Conservation (phyloP, 1,140 invertebrate genomes). For the Drosophila orosa region DNA sequence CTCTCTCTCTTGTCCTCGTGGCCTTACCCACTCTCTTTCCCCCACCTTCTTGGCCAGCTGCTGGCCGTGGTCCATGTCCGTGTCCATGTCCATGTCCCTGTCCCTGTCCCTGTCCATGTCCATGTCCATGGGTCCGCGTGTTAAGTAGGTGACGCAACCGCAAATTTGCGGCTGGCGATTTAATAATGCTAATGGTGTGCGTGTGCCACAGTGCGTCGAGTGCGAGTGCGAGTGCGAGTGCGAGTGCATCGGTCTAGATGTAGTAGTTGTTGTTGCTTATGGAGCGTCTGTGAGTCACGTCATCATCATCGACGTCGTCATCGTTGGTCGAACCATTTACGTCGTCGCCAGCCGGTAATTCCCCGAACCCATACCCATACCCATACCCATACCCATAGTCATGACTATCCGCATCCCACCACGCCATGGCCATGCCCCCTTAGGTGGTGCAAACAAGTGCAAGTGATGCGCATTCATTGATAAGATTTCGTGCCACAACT, state of each 20-base stretch:
- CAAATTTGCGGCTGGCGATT: slow-evolving; percentile 78
- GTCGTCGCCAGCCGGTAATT: slow-evolving; percentile 63
- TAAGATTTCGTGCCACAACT: slow-evolving; percentile 74
- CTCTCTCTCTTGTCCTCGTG: slow-evolving; percentile 7
- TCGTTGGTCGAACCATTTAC: slow-evolving; percentile 65
- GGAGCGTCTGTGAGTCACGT: slow-evolving; percentile 70
- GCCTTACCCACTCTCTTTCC: not conserved
- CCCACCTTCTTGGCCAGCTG: slow-evolving; percentile 4
- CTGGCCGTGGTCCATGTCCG: slow-evolving; percentile 31
- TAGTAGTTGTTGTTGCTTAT: slow-evolving; percentile 23
- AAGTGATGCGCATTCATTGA: slow-evolving; percentile 82
- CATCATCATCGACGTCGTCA: slow-evolving; percentile 44
- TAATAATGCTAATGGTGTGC: slow-evolving; percentile 74
- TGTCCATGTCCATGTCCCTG: slow-evolving; percentile 28
- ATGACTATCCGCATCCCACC: slow-evolving; percentile 8
- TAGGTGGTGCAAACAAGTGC: slow-evolving; percentile 74
- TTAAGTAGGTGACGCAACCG: slow-evolving; percentile 83
- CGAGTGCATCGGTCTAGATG: slow-evolving; percentile 42
- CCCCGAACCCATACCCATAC: slow-evolving; percentile 41
- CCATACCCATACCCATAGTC: slow-evolving; percentile 10
- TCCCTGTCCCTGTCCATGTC: slow-evolving; percentile 28
- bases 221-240: slow-evolving; percentile 45
- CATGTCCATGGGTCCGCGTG: slow-evolving; percentile 45
- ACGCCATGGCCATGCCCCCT: slow-evolving; percentile 18
- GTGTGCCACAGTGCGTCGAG: slow-evolving; percentile 31